phyloP scores from a whole-genome alignment of 1,140 invertebrate species.

The Caenorhabditis remanei region DNA sequence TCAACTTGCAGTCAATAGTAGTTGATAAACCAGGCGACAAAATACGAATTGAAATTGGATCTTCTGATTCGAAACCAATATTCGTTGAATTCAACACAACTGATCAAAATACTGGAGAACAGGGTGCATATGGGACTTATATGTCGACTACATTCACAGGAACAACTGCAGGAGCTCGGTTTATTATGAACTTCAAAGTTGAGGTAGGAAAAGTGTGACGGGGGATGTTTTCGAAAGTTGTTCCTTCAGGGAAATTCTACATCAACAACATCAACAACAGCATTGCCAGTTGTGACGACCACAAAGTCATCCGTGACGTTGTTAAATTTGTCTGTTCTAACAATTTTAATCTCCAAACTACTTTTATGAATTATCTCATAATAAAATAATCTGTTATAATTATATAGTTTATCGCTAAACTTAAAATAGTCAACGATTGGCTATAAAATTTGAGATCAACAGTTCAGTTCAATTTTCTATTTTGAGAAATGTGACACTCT shows the following conservation, averaged over 20 bases:
- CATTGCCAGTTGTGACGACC: background rate
- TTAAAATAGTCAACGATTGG: too few relatives aligned
- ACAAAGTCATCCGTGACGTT: background rate
- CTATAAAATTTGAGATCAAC: too few relatives aligned
- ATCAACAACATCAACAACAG: background rate
- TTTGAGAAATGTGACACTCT: too few relatives aligned
- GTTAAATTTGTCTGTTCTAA: background rate
- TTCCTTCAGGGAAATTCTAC: background rate
- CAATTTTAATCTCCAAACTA: too few relatives aligned
- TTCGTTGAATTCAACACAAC: constrained; percentile 18
- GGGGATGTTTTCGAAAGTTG: background rate
- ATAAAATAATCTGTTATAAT: too few relatives aligned
- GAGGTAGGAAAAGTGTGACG: background rate
- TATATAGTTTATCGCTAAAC: too few relatives aligned
- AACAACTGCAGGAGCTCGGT: background rate
- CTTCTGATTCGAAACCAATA: background rate
- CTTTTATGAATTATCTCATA: too few relatives aligned
- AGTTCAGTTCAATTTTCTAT: too few relatives aligned
- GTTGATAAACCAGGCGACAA: background rate
- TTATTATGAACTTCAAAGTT: background rate
- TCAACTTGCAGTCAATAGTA: background rate
- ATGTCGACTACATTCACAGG: constrained; percentile 4
- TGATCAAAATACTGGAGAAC: background rate
- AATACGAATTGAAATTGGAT: background rate
- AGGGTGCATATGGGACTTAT: background rate